Percentiles rank a stretch among this genome's conserved stretches.
Conservation (phyloP, 2,797 vertebrate genomes). For the Melanotaenia trifasciata region DNA sequence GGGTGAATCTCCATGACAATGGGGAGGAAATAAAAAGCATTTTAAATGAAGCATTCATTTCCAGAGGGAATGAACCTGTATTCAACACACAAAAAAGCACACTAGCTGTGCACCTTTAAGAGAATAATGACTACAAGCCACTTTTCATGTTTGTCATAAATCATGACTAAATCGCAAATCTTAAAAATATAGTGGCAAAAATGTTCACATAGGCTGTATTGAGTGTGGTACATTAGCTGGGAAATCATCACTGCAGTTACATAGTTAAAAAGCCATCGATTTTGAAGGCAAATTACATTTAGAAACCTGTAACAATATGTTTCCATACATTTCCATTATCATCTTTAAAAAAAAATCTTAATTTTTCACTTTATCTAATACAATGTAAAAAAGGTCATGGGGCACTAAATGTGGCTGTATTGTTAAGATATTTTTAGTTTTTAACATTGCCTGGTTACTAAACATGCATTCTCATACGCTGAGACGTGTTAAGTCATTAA, state of each 20-base stretch:
- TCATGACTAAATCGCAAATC: conserved; percentile 14
- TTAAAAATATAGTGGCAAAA: conserved; percentile 6
- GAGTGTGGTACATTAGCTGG: background rate
- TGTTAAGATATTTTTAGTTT: background rate
- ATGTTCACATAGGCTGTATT: conserved; percentile 1
- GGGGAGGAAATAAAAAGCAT: conserved; percentile 32
- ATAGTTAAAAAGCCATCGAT: background rate
- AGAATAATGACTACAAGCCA: conserved; percentile 21
- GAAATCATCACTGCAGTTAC: background rate
- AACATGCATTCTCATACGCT: background rate
- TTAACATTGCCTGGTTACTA: background rate
- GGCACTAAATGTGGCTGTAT: background rate
- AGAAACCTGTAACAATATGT: background rate
- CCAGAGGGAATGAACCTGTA: conserved; percentile 32
- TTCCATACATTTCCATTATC: background rate
- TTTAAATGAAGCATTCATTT: conserved; percentile 47
- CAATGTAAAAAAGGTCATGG: background rate
- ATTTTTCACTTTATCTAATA: background rate
- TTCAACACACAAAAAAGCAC: conserved; percentile 32
- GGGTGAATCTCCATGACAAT: conserved; percentile 70
- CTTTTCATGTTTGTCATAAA: conserved; percentile 12
- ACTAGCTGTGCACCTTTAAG: conserved; percentile 26
- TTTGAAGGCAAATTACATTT: background rate
- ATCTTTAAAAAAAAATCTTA: background rate
- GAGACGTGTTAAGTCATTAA: no score